Conservation (phyloP, 2,113 vertebrate species). For the Xenopus laevis region DNA sequence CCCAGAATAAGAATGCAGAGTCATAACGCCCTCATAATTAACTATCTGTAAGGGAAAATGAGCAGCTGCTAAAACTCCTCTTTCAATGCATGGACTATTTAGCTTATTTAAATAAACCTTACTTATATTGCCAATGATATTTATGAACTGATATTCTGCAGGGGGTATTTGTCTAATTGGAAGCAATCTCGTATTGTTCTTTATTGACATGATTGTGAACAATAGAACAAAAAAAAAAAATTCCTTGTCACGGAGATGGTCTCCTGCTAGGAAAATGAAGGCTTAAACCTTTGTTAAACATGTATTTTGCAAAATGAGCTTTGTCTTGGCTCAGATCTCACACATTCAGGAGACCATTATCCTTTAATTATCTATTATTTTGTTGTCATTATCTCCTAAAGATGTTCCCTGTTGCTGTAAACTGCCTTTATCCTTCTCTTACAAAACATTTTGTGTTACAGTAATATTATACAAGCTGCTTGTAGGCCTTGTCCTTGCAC, state of each 20-base stretch:
- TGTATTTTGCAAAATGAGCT: constrained; percentile 31
- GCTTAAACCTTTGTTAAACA: constrained; percentile 35
- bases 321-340: constrained; percentile 33
- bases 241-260: constrained; percentile 20
- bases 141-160: constrained; percentile 5
- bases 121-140: constrained; percentile 20
- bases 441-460: background rate
- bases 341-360: constrained; percentile 30
- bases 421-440: background rate
- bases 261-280: constrained; percentile 38
- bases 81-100: no score
- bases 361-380: constrained; percentile 43
- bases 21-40: no score
- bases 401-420: constrained; percentile 22
- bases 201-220: constrained; percentile 25
- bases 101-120: background rate
- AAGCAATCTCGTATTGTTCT: constrained; percentile 11
- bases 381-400: constrained; percentile 40
- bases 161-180: constrained; percentile 18
- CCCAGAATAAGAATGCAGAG: no score
- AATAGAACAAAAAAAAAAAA: constrained; percentile 26
- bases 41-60: no score
- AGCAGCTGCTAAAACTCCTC: no score
- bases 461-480: background rate
- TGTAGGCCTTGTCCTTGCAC: no score